Evolutionary conservation across 2,113 vertebrate genomes (phyloP).

Genomic region (Oceanodroma tethys): DNA sequence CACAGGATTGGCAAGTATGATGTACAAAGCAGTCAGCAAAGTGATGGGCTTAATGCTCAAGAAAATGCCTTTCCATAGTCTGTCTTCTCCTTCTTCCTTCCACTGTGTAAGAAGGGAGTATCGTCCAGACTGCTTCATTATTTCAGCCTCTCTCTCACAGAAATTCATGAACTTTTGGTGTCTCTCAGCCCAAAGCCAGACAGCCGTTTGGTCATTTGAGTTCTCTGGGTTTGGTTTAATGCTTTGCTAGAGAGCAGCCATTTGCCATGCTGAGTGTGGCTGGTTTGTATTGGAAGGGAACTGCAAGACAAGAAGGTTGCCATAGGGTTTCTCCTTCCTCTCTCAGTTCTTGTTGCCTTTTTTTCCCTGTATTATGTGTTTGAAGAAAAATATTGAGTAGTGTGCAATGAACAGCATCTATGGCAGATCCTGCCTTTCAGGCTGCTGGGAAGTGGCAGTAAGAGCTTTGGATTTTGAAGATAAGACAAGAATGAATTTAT

Average conservation of each 20-base stretch:
- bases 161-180: background rate
- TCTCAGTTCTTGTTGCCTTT: background rate
- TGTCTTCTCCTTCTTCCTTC: background rate
- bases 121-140: background rate
- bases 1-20: background rate
- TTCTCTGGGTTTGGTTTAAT: background rate
- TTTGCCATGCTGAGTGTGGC: background rate
- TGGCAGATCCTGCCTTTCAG: too few species aligned
- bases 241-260: background rate
- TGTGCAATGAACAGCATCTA: rapidly evolving
- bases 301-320: background rate
- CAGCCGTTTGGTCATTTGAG: background rate
- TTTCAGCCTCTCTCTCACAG: background rate
- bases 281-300: background rate
- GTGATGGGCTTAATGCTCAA: background rate
- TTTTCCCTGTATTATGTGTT: background rate
- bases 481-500: background rate
- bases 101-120: background rate
- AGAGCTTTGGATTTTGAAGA: background rate
- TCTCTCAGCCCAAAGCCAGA: background rate
- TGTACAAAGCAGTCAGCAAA: background rate
- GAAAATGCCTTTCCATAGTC: background rate
- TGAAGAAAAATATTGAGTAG: background rate
- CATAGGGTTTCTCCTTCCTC: background rate
- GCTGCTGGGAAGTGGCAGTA: too few species aligned